Base-by-base conservation (phyloP, 2,888 invertebrate species). In the Dryococelus australis region DNA sequence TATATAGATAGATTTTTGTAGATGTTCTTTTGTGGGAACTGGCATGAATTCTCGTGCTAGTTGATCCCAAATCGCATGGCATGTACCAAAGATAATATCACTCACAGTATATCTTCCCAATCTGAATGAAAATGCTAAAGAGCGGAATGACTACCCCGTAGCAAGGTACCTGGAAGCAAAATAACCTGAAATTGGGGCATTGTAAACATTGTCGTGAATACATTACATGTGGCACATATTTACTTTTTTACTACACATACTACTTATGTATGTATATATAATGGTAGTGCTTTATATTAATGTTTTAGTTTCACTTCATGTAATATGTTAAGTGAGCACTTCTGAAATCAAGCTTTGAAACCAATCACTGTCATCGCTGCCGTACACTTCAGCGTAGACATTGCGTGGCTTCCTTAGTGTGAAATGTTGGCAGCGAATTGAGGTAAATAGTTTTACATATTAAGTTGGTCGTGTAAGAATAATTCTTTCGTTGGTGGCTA, bases 121-220 rank as follows among this genome's bases (percentile, higher is more conserved):
- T 80, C 80, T 20, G 28, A 80, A 80, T 80, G 80, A 80, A 80
- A 80, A 80, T 80, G 80, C 80, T 26, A 80, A 27, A 26, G 80
- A 80, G 24, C 80, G 80, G 28, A 80, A 80, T 27, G 24, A 80
- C 13, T 6, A 27, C 28, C n/a, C 80, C 8, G 80, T 80, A 26
- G 80, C 80, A 12, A 80, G 26, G 80, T 9, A 28, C 26, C 80
- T 80, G 80, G 13, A 80, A 80, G 28, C 12, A 80, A 0, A 27
- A 80, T 27, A 78, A 78, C 26, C 26, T n/a, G 26, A 78, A 78
- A n/a, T 9, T 6, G 35, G 35, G 35, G 2, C 4, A 35, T 35
- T 4, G 4, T 35, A 35, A 1, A 35, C 35, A 35, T 35, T 35
- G 35, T 35, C 35, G n/a, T 35, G 4, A 35, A 35, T 35, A 35